Evolutionary conservation across 2,113 vertebrate species (phyloP).

Genomic region (Fregata magnificens): DNA sequence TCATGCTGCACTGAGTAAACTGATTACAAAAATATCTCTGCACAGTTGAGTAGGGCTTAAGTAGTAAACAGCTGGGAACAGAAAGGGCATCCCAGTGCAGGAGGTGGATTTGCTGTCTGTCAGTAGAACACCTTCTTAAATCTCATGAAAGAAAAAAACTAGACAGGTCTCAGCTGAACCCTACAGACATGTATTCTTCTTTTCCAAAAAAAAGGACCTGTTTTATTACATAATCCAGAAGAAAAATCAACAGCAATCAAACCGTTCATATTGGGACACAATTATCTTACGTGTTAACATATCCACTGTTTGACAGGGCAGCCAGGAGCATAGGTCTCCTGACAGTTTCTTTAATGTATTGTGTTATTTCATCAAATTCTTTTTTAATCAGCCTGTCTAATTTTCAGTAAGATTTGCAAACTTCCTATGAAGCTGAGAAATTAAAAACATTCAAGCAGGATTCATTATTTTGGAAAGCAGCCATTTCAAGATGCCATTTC

Average conservation of each 20-base stretch:
- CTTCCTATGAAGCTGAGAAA: not conserved
- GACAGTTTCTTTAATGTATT: not conserved
- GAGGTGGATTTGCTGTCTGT: not conserved
- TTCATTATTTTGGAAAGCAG: not conserved
- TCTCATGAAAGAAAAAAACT: not conserved
- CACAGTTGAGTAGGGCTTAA: not conserved
- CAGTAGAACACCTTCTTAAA: not conserved
- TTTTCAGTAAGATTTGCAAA: not conserved
- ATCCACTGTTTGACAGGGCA: not conserved
- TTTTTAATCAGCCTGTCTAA: not conserved
- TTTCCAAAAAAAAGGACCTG: not conserved
- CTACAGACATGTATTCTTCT: not conserved
- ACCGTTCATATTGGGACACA: not conserved
- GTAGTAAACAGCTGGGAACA: not conserved
- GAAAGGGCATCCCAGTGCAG: not conserved
- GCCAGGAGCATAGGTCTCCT: not conserved
- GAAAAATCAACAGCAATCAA: not conserved
- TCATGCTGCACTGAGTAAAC: not conserved
- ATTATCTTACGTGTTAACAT: not conserved
- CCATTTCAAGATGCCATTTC: not conserved
- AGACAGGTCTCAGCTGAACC: not conserved
- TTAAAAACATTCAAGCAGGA: not conserved
- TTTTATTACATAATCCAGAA: not conserved
- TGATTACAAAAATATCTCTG: not conserved
- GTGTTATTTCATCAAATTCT: not conserved